Percentiles rank a stretch among this genome's conserved stretches.
Evolutionary conservation across 2,888 invertebrate species (phyloP).

Genomic region (Cremastinae sp.): DNA sequence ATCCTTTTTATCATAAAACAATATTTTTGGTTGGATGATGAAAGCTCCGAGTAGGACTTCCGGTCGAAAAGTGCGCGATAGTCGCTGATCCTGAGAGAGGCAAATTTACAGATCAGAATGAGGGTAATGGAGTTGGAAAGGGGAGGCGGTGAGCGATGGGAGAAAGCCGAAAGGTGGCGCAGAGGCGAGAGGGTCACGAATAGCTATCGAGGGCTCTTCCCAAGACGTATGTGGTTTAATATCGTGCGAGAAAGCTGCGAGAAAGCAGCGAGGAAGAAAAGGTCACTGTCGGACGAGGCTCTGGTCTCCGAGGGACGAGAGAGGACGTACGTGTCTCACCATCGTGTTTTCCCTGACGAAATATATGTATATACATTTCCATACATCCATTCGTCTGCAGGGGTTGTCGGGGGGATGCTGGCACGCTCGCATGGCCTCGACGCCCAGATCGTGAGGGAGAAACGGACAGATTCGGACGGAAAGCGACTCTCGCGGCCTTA

Average conservation of each 20-base stretch:
- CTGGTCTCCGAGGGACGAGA: constrained; percentile 48
- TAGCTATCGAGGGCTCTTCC: constrained; percentile 64
- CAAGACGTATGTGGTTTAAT: constrained; percentile 78
- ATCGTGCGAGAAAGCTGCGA: constrained; percentile 68
- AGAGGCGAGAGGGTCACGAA: constrained; percentile 48
- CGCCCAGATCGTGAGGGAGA: constrained; percentile 43
- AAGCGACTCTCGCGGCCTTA: constrained; percentile 61
- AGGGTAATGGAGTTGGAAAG: neutral
- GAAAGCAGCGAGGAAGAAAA: constrained; percentile 66
- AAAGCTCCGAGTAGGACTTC: constrained; percentile 46
- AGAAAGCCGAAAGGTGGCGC: constrained; percentile 26
- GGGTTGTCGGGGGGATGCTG: constrained; percentile 43
- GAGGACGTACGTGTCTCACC: constrained; percentile 50
- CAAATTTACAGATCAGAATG: constrained; percentile 23
- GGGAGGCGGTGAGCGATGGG: constrained; percentile 11
- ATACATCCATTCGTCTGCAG: constrained; percentile 21
- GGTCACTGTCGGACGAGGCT: constrained; percentile 61
- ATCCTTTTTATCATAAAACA: too few species aligned
- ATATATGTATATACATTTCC: constrained; percentile 18
- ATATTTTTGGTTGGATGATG: constrained; percentile 4
- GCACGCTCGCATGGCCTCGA: constrained; percentile 48
- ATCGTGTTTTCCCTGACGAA: constrained; percentile 41
- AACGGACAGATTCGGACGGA: constrained; percentile 48
- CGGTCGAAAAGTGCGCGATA: constrained; percentile 31
- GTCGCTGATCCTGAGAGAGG: neutral